Conservation (phyloP, 2,888 invertebrate genomes). For the Netelia virgata region DNA sequence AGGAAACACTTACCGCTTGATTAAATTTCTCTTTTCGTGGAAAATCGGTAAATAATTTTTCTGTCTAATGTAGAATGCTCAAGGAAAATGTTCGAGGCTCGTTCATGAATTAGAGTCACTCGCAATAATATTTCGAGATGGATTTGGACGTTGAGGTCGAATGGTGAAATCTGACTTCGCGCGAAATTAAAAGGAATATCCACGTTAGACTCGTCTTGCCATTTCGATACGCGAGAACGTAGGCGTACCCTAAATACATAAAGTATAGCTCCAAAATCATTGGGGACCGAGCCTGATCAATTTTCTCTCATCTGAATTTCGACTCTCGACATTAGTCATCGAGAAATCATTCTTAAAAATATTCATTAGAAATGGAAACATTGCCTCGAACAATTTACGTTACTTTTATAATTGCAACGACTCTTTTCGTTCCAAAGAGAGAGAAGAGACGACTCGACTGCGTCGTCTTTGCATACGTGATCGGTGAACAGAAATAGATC, state of each 20-base stretch:
- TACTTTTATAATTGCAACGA: not conserved
- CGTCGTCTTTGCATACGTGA: constrained; percentile 31
- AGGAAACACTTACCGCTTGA: too few relatives aligned
- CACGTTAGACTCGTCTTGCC: constrained; percentile 64
- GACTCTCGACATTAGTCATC: constrained; percentile 6
- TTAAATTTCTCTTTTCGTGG: not conserved
- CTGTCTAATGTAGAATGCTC: not conserved
- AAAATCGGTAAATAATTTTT: not conserved
- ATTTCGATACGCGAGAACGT: constrained; percentile 65
- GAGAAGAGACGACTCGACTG: constrained; percentile 21
- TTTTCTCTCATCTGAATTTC: constrained; percentile 24
- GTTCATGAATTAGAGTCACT: constrained; percentile 25
- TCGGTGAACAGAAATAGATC: constrained; percentile 34
- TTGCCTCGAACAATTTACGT: not conserved
- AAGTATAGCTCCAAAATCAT: constrained; percentile 4
- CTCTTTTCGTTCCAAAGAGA: not conserved
- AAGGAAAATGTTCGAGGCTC: constrained; percentile 33
- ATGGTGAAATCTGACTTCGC: constrained; percentile 62
- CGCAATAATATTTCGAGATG: constrained; percentile 33
- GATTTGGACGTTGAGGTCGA: constrained; percentile 43
- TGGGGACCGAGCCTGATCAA: constrained; percentile 15
- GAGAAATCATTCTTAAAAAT: not conserved
- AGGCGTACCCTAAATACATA: constrained; percentile 73
- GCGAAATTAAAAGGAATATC: constrained; percentile 43
- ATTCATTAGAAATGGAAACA: not conserved